Conservation (phyloP, 2,797 vertebrate species). For the Chrosomus eos region DNA sequence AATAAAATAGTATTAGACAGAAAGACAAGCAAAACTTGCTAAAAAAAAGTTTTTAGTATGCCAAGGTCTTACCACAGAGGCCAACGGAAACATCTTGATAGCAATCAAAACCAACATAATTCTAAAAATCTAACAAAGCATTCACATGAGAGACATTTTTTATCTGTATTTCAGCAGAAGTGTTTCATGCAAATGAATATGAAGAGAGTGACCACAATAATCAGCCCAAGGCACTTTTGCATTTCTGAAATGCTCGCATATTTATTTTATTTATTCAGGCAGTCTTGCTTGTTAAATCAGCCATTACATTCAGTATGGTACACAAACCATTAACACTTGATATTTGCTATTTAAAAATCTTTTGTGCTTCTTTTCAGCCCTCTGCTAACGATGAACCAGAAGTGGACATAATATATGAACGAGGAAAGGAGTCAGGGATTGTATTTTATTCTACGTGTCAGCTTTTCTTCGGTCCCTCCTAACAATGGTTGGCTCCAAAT, state of each 20-base stretch:
- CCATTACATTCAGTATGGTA: not conserved
- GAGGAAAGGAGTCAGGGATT: constrained; percentile 38
- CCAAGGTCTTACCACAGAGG: not conserved
- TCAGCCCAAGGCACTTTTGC: not conserved
- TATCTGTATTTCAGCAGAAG: constrained; percentile 12
- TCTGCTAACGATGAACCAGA: not conserved
- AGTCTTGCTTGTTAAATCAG: not conserved
- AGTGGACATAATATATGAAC: constrained; percentile 37
- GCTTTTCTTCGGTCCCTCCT: not conserved
- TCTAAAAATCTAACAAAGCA: not conserved
- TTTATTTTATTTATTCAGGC: not conserved
- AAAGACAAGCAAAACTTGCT: not conserved
- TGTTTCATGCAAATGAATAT: not conserved
- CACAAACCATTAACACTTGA: not conserved
- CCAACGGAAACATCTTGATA: not conserved
- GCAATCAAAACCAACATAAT: constrained; percentile 25
- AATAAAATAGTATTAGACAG: not conserved
- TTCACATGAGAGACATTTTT: not conserved
- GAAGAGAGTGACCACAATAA: not conserved
- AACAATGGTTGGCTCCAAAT: constrained; percentile 68
- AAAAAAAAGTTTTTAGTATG: not conserved
- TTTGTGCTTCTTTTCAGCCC: constrained; percentile 40
- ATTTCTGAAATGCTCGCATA: not conserved
- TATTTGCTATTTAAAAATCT: not conserved
- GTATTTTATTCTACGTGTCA: not conserved